These are phyloP conservation scores for Antechinus stuartii DNA, from an alignment of 2,113 vertebrate genomes.

Conservation along the genomic window DNA sequence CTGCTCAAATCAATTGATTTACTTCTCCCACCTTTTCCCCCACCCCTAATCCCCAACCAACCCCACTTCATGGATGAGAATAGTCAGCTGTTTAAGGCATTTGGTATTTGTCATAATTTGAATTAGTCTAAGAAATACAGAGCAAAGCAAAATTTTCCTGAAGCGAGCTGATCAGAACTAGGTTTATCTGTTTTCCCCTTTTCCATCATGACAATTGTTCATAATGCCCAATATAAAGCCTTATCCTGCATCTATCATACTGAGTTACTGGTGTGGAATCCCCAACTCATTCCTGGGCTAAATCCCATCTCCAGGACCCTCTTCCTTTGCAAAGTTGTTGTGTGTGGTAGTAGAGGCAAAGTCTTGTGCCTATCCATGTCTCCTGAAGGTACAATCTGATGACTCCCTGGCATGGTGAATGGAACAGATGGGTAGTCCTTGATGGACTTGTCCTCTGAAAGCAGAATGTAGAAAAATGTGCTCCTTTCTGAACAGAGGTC, in stretches of 20 bases:
- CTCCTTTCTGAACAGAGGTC: background rate
- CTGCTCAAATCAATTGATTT: constrained; percentile 61
- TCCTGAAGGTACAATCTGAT: background rate
- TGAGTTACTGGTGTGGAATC: background rate
- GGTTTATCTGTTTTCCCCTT: constrained; percentile 43
- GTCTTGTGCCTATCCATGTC: background rate
- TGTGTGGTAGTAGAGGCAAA: background rate
- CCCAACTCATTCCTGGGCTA: background rate
- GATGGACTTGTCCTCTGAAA: background rate
- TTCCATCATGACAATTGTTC: constrained; percentile 10
- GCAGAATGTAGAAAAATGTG: background rate
- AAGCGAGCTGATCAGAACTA: constrained; percentile 33
- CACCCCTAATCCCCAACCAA: background rate
- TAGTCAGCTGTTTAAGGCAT: constrained; percentile 55
- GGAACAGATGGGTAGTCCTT: background rate
- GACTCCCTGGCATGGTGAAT: background rate
- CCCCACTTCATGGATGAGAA: constrained; percentile 56
- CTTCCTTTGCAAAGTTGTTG: constrained; percentile 19
- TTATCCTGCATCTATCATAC: background rate
- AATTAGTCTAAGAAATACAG: constrained; percentile 34
- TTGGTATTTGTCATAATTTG: constrained; percentile 52
- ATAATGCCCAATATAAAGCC: constrained; percentile 33
- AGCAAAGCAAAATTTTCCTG: constrained; percentile 37
- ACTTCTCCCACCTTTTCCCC: constrained; percentile 32
- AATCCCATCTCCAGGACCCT: background rate